Evolutionary conservation across 2,888 invertebrate species (phyloP), one percentile per base, ranked within the genome.

Genomic region (Lottia gigantea): DNA sequence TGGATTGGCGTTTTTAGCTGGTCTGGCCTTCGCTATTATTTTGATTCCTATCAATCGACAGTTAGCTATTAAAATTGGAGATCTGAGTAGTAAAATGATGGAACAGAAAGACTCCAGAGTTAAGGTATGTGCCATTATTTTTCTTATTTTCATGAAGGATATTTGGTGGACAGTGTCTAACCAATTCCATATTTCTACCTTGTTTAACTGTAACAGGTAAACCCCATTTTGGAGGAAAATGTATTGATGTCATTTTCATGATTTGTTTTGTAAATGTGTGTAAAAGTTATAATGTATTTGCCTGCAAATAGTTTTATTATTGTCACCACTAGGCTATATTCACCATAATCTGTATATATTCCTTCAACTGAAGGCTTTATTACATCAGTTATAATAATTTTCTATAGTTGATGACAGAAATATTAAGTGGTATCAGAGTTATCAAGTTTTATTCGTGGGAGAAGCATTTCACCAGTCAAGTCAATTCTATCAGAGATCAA

Each of bases 401-500:
- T 49, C 70, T 76, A 46, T 74, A 90, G 90, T 90, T 95, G 49
- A 94, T 96, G 85, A 93, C 94, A 66, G 98, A 98, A 90, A 91
- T 95, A 74, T 90, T 98, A 72, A 91, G 91, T 78, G 97, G 97
- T 23, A 96, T 98, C 70, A 92, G 94, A 78, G 93, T 94, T 12
- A 93, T 99, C 46, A 98, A 98, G 89, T 91, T 95, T 72, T 94
- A 96, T 86, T 94, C 95, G 19, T 98, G 97, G 97, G 98, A 98
- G 89, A 92, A 93, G 72, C 93, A 94, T 87, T 97, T 98, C 85
- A 92, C 93, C 64, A 88, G 91, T 46, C 90, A 91, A 88, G 87
- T 88, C 23, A 91, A 95, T 65, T 90, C 90, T 46, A 75, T 86
- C 15, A 78, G 90, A 71, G 74, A 80, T 25, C 90, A 90, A 62